phyloP scores from a whole-genome alignment of 2,888 invertebrate genomes.

The Cantharis rustica region DNA sequence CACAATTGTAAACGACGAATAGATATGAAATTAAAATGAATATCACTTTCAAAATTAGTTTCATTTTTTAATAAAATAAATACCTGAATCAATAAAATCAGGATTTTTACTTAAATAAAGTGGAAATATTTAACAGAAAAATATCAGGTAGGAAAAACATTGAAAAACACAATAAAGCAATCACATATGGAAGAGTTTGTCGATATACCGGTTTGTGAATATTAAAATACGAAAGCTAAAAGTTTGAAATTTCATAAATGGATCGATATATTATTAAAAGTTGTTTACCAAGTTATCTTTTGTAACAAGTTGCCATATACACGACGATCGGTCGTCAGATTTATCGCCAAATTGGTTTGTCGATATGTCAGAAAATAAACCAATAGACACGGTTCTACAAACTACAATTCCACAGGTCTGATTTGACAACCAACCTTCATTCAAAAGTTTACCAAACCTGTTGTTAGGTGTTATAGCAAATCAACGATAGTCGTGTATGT shows the following conservation, averaged over 20 bases:
- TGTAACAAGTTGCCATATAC: not conserved
- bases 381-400: too few species aligned
- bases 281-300: not conserved
- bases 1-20: not conserved
- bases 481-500: not conserved
- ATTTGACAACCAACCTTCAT: too few species aligned
- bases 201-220: not conserved
- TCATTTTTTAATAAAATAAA: not conserved
- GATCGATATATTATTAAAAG: not conserved
- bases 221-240: not conserved
- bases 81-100: not conserved
- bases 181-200: not conserved
- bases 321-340: not conserved
- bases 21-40: not conserved
- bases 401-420: too few species aligned
- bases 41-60: not conserved
- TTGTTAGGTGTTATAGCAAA: too few species aligned
- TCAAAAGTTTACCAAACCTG: too few species aligned
- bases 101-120: not conserved
- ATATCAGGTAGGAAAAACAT: not conserved
- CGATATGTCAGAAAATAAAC: too few species aligned
- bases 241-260: not conserved
- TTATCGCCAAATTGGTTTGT: too few species aligned
- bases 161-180: not conserved
- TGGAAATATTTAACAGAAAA: not conserved